A percentile compares a stretch with the other conserved stretches of the same genome.
Conservation (phyloP, 2,888 invertebrate species). For the Anaspis maculata region DNA sequence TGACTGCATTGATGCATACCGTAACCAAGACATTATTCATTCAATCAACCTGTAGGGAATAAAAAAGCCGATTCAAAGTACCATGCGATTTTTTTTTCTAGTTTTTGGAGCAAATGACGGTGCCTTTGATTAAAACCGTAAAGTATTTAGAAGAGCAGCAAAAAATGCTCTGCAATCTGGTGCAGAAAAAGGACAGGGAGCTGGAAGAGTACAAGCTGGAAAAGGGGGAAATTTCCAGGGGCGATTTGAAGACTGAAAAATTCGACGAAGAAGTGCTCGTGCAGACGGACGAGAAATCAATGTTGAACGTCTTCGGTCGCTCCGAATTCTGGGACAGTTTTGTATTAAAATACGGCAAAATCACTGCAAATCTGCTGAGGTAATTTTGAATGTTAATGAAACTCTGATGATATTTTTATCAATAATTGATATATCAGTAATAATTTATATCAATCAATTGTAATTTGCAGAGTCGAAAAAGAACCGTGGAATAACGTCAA, state of each 20-base stretch:
- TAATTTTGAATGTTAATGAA: neutral
- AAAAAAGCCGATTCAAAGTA: neutral
- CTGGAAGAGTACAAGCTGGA: constrained; percentile 47
- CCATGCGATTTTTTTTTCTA: constrained; percentile 6
- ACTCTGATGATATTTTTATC: neutral
- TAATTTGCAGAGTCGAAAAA: constrained; percentile 2
- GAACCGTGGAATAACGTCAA: constrained; percentile 12
- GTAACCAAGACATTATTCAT: neutral
- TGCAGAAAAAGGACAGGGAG: constrained; percentile 49
- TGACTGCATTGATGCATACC: too few species aligned
- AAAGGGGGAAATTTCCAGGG: constrained; percentile 43
- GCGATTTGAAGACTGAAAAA: constrained; percentile 35
- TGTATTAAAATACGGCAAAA: constrained; percentile 20
- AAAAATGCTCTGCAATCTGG: constrained; percentile 37
- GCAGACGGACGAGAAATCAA: constrained; percentile 15
- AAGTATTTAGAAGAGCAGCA: constrained; percentile 44
- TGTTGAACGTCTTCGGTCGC: constrained; percentile 25
- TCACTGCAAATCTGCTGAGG: constrained; percentile 13
- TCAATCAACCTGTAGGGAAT: neutral
- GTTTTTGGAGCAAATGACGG: constrained; percentile 30
- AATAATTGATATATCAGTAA: neutral
- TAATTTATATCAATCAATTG: too few species aligned
- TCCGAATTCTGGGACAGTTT: constrained; percentile 24
- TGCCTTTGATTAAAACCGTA: constrained; percentile 40
- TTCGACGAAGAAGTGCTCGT: constrained; percentile 25